Base-by-base conservation (phyloP, 2,888 invertebrate species). In the Aphrophora alni region DNA sequence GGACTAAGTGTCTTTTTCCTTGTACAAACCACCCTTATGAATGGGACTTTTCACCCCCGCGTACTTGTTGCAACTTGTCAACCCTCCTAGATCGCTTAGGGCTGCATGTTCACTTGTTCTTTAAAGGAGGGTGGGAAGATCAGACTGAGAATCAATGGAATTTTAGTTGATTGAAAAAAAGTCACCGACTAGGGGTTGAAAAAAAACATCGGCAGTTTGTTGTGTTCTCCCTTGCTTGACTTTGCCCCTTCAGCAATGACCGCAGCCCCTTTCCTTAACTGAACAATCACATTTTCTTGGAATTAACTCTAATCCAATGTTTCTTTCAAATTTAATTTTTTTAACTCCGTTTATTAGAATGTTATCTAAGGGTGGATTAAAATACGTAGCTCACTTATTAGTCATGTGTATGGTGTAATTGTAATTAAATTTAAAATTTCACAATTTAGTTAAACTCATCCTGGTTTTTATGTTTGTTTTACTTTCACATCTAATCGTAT, bases 21-120 rank as follows among this genome's bases (percentile, higher is more conserved):
- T 21, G 59, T 59, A 59, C 59, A 59, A 59, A 59, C 59, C 59
- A 59, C 59, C 59, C 59, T 59, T 59, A 59, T 59, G 59, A 59
- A 59, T 59, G 59, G 59, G 59, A 59, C 59, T 59, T 59, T 59
- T 59, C 59, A 21, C 59, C 59, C 59, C 59, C 59, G 59, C 21
- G n/a, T 59, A 59, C 59, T 59, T 59, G 59, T 59, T 59, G 59
- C 59, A 21, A 59, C 5, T 14, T 59, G 59, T 59, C 59, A 59
- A 59, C 59, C 59, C 59, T 59, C 59, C 59, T 21, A 21, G 59
- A 59, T 21, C 59, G 59, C 59, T 59, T 59, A 59, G 21, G 59
- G 21, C 59, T 59, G 59, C 14, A 21, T 59, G 59, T 59, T 59
- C 59, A 59, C 59, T 59, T 59, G 59, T 59, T 59, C 59, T 59